These are phyloP conservation scores for Clavelina lepadiformis DNA, from an alignment of 23 tunicate species.

Conservation along the genomic window DNA sequence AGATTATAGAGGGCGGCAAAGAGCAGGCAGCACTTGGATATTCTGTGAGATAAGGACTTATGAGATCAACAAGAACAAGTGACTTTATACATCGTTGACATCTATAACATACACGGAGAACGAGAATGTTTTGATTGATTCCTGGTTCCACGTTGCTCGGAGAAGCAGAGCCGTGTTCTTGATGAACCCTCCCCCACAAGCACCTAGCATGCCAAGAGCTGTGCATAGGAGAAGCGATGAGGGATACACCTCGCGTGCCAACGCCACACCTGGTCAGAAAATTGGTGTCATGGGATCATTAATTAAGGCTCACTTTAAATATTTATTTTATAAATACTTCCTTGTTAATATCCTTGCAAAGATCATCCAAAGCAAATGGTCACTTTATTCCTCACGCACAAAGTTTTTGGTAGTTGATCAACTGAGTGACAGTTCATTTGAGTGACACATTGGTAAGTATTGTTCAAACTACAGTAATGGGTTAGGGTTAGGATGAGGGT, in stretches of 20 bases:
- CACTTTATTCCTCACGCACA: too few relatives aligned
- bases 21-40: constrained; percentile 20
- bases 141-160: constrained; percentile 1
- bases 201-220: constrained; percentile 31
- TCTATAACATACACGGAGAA: background rate
- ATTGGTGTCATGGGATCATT: too few relatives aligned
- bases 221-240: constrained; percentile 21
- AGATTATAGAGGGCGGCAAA: constrained; percentile 28
- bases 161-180: constrained; percentile 12
- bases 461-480: too few relatives aligned
- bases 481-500: too few relatives aligned
- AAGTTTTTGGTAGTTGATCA: too few relatives aligned
- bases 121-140: background rate
- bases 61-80: constrained; percentile 4
- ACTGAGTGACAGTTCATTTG: too few relatives aligned
- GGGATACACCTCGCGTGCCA: constrained; percentile 23
- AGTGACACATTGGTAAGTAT: too few relatives aligned
- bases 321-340: background rate
- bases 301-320: background rate
- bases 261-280: background rate
- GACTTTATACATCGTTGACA: background rate
- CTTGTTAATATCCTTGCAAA: background rate
- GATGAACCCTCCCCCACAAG: constrained; percentile 55
- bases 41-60: constrained; percentile 5
- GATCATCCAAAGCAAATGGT: too few relatives aligned